Evolutionary conservation across 2,113 vertebrate species (phyloP), one percentile per base, ranked within the genome.

Genomic region (Lepus timidus): DNA sequence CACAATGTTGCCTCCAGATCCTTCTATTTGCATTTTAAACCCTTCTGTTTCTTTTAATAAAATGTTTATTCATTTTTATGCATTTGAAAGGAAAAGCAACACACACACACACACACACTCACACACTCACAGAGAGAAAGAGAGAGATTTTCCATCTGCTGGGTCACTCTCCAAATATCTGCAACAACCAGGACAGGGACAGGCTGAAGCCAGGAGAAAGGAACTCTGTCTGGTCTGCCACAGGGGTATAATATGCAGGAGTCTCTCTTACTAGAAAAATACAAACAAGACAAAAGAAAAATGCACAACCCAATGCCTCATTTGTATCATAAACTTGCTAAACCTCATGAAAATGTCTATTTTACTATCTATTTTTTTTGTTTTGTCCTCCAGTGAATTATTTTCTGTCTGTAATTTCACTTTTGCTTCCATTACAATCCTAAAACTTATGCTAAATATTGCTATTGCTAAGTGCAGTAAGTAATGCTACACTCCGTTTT

Each of bases 301-400:
- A 29, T 31, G 4, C 11, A 83, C 10, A 68, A 33, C 1, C 29
- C 27, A 27, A 1, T 64, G 2, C 3, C 22, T 6, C 2, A 3
- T 75, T 14, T 73, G 13, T 39, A 78, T 7, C 19, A 87, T 3
- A 52, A 88, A 65, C 2, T 11, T 49, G 3, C 31, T 36, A 68
- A 89, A 1, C 13, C 16, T 84, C 29, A 76, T 33, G 62, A 73
- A 51, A 65, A 83, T 79, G 70, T 74, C n/a, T 3, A 85, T 64
- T 12, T 81, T 4, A 31, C 14, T 33, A 39, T 11, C 4, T n/a
- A n/a, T 23, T 19, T 85, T 23, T 29, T 27, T 1, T 61, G 27
- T 71, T 87, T 65, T 75, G 2, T 6, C 11, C 90, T 73, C 20
- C 5, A 44, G 14, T 62, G 36, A 93, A 61, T 88, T 88, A 73